These are phyloP conservation scores for Leptinotarsa defecta DNA, from an alignment of 1,140 invertebrate genomes.

Conservation along the genomic window DNA sequence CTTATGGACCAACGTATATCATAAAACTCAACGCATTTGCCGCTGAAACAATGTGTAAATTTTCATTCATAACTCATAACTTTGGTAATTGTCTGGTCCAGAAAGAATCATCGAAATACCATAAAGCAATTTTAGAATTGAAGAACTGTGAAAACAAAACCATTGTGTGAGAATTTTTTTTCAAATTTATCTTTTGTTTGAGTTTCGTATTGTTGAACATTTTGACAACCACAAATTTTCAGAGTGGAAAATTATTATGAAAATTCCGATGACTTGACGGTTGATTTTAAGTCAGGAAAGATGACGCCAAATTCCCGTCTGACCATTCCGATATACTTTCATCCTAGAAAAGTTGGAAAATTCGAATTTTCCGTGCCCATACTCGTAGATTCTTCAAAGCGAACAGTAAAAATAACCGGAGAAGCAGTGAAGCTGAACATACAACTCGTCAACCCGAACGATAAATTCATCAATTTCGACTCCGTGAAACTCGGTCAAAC, in stretches of 20 bases:
- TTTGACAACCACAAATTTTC: background rate
- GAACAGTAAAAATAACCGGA: conserved; percentile 52
- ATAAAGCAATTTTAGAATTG: conserved; percentile 49
- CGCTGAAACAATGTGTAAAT: conserved; percentile 45
- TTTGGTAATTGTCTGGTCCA: conserved; percentile 58
- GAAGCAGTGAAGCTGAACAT: conserved; percentile 55
- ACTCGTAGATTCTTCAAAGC: conserved; percentile 48
- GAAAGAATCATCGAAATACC: conserved; percentile 39
- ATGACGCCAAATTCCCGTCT: conserved; percentile 44
- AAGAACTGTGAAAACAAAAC: conserved; percentile 52
- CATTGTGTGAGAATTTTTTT: conserved; percentile 42
- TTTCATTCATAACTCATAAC: conserved; percentile 55
- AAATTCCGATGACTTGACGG: conserved; percentile 48
- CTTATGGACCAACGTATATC: conserved; percentile 54
- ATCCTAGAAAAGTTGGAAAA: conserved; percentile 46
- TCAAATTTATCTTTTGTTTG: conserved; percentile 22
- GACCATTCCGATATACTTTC: conserved; percentile 54
- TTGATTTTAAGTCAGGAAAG: conserved; percentile 43
- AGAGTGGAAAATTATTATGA: conserved; percentile 54
- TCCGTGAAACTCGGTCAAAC: conserved; percentile 46
- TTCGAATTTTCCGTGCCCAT: conserved; percentile 52
- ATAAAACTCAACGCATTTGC: conserved; percentile 51
- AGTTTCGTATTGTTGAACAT: background rate
- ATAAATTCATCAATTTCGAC: conserved; percentile 57
- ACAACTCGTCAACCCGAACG: conserved; percentile 49